Conservation (phyloP, 2,888 invertebrate species). For the Chalcosyrphus nemorum region DNA sequence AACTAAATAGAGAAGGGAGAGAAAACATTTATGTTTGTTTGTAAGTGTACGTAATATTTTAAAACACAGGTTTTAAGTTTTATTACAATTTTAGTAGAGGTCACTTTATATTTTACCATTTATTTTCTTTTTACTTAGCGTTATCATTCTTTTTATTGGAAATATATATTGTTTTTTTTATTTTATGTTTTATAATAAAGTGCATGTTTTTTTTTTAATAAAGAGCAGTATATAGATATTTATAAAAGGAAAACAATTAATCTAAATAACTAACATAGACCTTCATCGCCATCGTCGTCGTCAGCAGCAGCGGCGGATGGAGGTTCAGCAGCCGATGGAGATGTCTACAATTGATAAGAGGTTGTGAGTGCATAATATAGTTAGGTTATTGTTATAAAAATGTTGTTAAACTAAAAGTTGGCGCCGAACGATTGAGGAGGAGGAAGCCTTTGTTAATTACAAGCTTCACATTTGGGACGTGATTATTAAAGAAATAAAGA, state of each 20-base stretch:
- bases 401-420: neutral
- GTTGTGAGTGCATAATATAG: no score
- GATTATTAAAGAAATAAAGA: no score
- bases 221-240: slow-evolving; percentile 62
- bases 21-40: slow-evolving; percentile 45
- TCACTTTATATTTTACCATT: slow-evolving; percentile 61
- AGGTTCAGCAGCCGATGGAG: slow-evolving; percentile 62
- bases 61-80: slow-evolving; percentile 51
- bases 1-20: slow-evolving; percentile 54
- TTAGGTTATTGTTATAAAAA: neutral
- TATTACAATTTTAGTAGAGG: slow-evolving; percentile 46
- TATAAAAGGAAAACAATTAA: slow-evolving; percentile 55
- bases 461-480: no score
- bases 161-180: slow-evolving; percentile 26
- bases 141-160: slow-evolving; percentile 40
- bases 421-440: no score
- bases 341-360: slow-evolving; percentile 48
- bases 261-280: slow-evolving; percentile 74
- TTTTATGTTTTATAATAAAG: slow-evolving; percentile 1
- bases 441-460: no score
- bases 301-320: slow-evolving; percentile 55
- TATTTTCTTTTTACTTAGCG: slow-evolving; percentile 27
- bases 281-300: slow-evolving; percentile 74
- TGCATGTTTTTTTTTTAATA: slow-evolving; percentile 51
- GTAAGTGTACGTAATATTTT: slow-evolving; percentile 46